phyloP scores from a whole-genome alignment of 2,888 invertebrate genomes.

The Gari tellinella region DNA sequence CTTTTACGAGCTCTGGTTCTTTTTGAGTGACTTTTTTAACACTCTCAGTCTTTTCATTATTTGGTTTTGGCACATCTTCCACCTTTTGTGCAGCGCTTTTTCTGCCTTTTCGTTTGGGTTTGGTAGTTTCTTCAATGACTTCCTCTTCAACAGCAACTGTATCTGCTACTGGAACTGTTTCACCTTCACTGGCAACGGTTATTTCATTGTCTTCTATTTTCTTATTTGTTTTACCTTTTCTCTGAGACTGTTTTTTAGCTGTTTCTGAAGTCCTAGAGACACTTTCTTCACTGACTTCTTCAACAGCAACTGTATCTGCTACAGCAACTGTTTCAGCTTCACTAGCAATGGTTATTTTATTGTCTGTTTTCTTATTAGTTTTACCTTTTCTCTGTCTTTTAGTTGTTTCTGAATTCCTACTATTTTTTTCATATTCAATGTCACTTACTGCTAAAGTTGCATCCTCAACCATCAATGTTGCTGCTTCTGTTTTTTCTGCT shows the following conservation, averaged over 20 bases:
- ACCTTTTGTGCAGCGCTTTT: neutral
- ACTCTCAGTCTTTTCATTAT: conserved; percentile 7
- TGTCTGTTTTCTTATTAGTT: no score
- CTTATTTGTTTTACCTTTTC: no score
- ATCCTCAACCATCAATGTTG: no score
- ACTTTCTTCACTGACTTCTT: conserved; percentile 12
- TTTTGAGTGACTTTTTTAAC: conserved; percentile 8
- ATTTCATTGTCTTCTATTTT: no score
- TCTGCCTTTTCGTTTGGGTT: neutral
- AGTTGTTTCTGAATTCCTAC: no score
- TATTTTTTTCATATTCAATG: no score
- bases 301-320: conserved; percentile 6
- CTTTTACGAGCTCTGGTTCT: conserved; percentile 1
- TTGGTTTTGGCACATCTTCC: neutral
- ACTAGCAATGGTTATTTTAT: neutral
- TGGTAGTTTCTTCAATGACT: conserved; percentile 4
- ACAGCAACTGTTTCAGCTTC: conserved; percentile 9
- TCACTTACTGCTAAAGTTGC: no score
- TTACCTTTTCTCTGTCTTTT: neutral
- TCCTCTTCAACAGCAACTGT: conserved; percentile 20
- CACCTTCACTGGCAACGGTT: neutral
- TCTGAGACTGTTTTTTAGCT: no score
- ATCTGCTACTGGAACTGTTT: conserved; percentile 7
- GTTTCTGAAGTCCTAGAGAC: neutral
- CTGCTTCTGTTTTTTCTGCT: no score